Evolutionary conservation across 2,888 invertebrate genomes (phyloP).

Genomic region (Maniola hyperantus): DNA sequence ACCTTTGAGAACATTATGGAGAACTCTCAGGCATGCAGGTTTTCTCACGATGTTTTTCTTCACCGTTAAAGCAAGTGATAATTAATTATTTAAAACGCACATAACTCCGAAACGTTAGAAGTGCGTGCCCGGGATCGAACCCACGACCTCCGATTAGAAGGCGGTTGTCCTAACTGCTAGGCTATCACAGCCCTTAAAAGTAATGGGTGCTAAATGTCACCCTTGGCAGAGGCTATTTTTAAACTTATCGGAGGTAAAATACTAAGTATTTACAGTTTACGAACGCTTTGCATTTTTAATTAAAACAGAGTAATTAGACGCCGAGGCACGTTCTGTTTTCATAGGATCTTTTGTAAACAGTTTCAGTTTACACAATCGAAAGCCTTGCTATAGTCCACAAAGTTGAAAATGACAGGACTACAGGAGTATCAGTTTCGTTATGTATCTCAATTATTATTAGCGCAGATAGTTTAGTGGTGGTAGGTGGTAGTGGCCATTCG

Average conservation of each 20-base stretch:
- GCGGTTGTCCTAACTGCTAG: too few species aligned
- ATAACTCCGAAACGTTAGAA: too few species aligned
- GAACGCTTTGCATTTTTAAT: conserved; percentile 7
- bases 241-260: neutral
- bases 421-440: neutral
- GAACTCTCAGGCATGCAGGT: too few species aligned
- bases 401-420: neutral
- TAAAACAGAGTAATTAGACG: conserved; percentile 16
- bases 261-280: conserved; percentile 10
- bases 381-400: neutral
- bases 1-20: too few species aligned
- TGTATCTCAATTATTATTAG: neutral
- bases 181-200: neutral
- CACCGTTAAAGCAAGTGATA: too few species aligned
- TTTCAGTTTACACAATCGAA: conserved; percentile 17
- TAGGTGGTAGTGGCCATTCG: too few species aligned
- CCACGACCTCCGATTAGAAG: too few species aligned
- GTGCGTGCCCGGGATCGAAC: too few species aligned
- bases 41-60: too few species aligned
- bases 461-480: too few species aligned
- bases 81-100: too few species aligned
- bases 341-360: conserved; percentile 4
- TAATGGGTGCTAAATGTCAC: neutral
- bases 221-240: neutral
- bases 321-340: conserved; percentile 15